Percentiles rank a stretch among this genome's conserved stretches.
Evolutionary conservation across 92 coral and sea anemone species (phyloP).

Genomic region (Parazoanthus swiftii): DNA sequence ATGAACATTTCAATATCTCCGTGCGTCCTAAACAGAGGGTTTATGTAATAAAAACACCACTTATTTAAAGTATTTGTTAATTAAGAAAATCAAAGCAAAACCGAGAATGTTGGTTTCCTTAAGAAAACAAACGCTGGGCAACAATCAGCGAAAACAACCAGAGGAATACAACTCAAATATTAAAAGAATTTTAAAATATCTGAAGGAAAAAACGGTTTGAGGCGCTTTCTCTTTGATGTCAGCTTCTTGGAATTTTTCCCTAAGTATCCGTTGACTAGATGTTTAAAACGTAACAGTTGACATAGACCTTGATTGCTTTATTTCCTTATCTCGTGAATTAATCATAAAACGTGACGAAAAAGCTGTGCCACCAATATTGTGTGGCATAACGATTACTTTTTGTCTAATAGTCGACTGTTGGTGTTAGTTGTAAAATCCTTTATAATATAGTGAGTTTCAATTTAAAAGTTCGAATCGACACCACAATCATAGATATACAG

Average conservation of each 20-base stretch:
- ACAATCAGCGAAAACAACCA: not conserved
- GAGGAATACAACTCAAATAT: not conserved
- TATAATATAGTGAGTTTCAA: not conserved
- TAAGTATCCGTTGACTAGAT: not conserved
- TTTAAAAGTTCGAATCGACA: not conserved
- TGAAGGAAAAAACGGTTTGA: not conserved
- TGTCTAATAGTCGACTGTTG: not conserved
- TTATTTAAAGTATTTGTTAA: no score
- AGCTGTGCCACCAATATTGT: not conserved
- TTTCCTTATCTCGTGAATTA: not conserved
- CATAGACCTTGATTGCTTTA: not conserved
- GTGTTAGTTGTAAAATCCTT: not conserved
- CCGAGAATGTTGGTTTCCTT: not conserved
- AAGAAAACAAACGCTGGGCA: conserved; percentile 13
- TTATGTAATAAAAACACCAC: not conserved
- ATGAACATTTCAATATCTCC: no score
- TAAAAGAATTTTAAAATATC: not conserved
- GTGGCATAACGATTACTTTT: not conserved
- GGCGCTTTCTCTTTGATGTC: not conserved
- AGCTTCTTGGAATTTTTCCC: not conserved
- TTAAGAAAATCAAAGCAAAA: not conserved
- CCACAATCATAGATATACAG: not conserved
- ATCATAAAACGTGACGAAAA: not conserved
- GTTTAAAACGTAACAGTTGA: not conserved
- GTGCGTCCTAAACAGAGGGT: not conserved